Percentiles rank a stretch among this genome's conserved stretches.
phyloP scores from a whole-genome alignment of 2,888 invertebrate genomes.

The Balanococcus diminutus region DNA sequence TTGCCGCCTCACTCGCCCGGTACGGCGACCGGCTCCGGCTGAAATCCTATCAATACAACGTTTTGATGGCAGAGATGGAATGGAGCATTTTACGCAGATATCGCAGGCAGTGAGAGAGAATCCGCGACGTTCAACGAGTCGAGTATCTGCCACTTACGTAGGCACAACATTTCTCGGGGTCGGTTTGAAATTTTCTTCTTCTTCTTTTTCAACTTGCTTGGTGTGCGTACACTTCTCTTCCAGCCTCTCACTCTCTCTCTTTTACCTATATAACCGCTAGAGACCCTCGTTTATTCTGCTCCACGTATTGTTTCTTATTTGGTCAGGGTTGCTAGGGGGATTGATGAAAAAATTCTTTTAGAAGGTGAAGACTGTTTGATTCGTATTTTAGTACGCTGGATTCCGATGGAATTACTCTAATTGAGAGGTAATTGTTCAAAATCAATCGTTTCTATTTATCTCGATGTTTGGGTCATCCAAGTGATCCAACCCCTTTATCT shows the following conservation, averaged over 20 bases:
- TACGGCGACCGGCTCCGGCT: not conserved
- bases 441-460: no score
- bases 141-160: slow-evolving; percentile 20
- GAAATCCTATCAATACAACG: slow-evolving; percentile 3
- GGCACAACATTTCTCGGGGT: slow-evolving; percentile 1
- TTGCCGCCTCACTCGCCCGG: not conserved
- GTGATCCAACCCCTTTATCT: no score
- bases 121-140: slow-evolving; percentile 4
- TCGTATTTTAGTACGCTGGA: no score
- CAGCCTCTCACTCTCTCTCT: not conserved
- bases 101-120: not conserved
- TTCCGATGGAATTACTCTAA: no score
- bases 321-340: not conserved
- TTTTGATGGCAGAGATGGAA: not conserved
- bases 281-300: not conserved
- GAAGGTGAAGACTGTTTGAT: no score
- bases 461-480: no score
- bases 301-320: not conserved
- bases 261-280: not conserved
- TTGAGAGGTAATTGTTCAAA: no score
- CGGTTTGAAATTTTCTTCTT: not conserved
- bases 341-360: not conserved
- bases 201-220: not conserved
- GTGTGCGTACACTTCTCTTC: not conserved
- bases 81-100: not conserved